Evolutionary conservation across 2,113 vertebrate genomes (phyloP).

Genomic region (Odontophorus gujanensis): DNA sequence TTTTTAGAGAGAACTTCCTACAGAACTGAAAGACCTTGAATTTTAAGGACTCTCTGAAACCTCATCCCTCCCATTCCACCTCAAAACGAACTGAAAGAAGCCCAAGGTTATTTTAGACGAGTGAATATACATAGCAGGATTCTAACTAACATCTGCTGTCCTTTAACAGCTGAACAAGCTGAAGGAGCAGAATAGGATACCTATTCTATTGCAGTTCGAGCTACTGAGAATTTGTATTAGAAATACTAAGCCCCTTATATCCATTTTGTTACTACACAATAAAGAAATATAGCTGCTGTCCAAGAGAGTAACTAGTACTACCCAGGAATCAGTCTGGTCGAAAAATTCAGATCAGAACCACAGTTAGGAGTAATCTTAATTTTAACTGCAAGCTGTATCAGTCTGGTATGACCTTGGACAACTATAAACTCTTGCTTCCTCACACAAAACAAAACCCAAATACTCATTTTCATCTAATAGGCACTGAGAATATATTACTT

Average conservation of each 20-base stretch:
- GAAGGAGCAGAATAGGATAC: neutral
- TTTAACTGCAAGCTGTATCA: neutral
- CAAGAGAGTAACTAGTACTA: neutral
- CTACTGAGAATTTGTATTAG: neutral
- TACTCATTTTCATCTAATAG: neutral
- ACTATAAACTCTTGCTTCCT: neutral
- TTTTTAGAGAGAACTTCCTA: neutral
- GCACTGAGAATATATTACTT: neutral
- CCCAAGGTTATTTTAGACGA: neutral
- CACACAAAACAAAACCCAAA: neutral
- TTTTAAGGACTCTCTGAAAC: neutral
- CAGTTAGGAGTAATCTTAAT: neutral
- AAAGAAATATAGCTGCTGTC: neutral
- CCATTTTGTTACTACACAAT: neutral
- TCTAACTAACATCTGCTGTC: neutral
- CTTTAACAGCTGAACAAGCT: neutral
- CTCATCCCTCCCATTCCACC: neutral
- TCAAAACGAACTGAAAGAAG: neutral
- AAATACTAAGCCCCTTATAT: neutral
- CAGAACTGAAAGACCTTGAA: neutral
- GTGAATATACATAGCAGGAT: neutral
- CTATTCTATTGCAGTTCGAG: neutral
- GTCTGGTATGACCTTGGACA: neutral
- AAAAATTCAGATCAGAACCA: neutral
- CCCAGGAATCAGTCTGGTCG: neutral